These are phyloP conservation scores for Tetragonisca angustula DNA, from an alignment of 2,888 invertebrate genomes.

Conservation along the genomic window DNA sequence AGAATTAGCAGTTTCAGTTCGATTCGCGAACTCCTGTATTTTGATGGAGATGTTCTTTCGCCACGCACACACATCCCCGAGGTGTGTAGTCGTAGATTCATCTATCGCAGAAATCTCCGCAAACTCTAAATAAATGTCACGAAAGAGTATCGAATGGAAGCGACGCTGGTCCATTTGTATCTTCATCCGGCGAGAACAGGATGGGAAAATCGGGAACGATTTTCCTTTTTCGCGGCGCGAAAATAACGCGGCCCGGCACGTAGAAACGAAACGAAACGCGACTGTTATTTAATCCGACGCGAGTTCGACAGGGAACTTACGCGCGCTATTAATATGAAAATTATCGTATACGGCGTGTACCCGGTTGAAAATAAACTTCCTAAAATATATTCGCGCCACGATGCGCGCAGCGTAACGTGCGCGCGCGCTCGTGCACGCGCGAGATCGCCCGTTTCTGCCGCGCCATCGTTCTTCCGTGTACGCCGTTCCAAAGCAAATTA, in stretches of 20 bases:
- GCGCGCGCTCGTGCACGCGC: not conserved
- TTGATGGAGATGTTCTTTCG: no score
- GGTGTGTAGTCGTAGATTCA: no score
- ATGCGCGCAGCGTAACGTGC: slow-evolving; percentile 11
- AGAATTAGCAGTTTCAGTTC: no score
- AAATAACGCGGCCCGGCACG: not conserved
- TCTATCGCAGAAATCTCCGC: not conserved
- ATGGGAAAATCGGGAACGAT: not conserved
- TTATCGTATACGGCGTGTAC: slow-evolving; percentile 53
- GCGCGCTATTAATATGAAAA: slow-evolving; percentile 64
- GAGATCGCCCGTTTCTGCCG: not conserved
- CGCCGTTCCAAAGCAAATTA: slow-evolving; percentile 45
- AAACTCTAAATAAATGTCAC: not conserved
- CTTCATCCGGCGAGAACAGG: not conserved
- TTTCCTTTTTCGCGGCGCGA: not conserved
- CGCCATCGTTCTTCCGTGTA: not conserved
- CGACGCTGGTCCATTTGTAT: not conserved
- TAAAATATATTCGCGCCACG: slow-evolving; percentile 49
- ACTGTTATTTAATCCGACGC: slow-evolving; percentile 49
- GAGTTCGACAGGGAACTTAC: slow-evolving; percentile 46
- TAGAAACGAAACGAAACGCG: slow-evolving; percentile 31
- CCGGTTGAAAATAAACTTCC: slow-evolving; percentile 61
- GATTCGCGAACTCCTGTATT: no score
- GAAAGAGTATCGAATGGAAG: no score
- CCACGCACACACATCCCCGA: no score